Conservation (phyloP, 2,113 vertebrate genomes). For the Pyxicephalus adspersus region DNA sequence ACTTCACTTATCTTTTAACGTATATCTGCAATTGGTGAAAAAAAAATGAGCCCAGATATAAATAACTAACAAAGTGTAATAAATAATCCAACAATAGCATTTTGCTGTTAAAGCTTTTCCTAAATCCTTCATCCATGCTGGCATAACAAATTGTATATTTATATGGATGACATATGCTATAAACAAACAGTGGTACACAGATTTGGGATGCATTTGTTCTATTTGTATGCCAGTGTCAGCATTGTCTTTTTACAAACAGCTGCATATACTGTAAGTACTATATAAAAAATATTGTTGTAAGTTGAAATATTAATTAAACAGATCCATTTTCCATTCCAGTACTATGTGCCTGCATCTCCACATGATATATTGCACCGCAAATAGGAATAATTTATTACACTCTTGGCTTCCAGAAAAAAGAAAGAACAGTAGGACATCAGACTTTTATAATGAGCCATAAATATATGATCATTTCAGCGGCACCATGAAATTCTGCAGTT, state of each 20-base stretch:
- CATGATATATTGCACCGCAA: constrained; percentile 33
- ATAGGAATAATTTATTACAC: constrained; percentile 50
- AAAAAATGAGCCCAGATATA: background rate
- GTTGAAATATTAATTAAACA: constrained; percentile 47
- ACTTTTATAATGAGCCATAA: constrained; percentile 48
- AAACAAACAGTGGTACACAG: constrained; percentile 21
- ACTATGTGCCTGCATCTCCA: constrained; percentile 24
- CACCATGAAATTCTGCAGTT: constrained; percentile 35
- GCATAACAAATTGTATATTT: background rate
- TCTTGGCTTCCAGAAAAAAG: constrained; percentile 26
- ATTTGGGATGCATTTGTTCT: constrained; percentile 26
- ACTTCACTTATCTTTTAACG: no score
- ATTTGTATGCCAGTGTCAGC: constrained; percentile 17
- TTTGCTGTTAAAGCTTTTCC: background rate
- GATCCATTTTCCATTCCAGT: constrained; percentile 19
- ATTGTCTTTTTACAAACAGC: constrained; percentile 25
- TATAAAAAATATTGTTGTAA: constrained; percentile 44
- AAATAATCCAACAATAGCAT: background rate
- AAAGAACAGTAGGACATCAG: constrained; percentile 48
- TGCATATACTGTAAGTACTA: constrained; percentile 23
- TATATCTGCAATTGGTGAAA: no score
- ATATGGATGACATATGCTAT: constrained; percentile 14
- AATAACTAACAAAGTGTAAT: background rate
- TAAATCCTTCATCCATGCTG: background rate
- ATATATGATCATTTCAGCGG: constrained; percentile 44